phyloP scores from a whole-genome alignment of 2,797 vertebrate genomes.

The Parauchenoglanis punctatus region DNA sequence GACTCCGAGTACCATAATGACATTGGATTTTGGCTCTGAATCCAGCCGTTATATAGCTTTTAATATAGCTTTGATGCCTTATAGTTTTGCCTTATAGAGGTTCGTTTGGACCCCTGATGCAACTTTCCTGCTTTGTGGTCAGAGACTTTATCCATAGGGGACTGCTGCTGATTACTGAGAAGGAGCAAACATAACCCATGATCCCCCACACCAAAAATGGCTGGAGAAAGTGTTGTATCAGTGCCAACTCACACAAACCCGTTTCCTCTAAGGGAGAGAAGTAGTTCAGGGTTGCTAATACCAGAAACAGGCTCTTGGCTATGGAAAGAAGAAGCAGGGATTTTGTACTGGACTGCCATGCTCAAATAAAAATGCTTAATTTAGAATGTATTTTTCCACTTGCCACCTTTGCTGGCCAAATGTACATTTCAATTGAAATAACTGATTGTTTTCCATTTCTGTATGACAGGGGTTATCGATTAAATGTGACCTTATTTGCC shows the following conservation, averaged over 20 bases:
- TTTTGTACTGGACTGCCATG: slow-evolving; percentile 12
- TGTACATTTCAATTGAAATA: neutral
- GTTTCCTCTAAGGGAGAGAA: slow-evolving; percentile 73
- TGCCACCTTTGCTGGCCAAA: neutral
- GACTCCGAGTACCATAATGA: neutral
- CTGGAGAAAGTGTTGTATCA: slow-evolving; percentile 73
- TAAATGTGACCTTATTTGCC: slow-evolving; percentile 8
- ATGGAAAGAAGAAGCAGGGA: slow-evolving; percentile 44
- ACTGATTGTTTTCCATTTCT: neutral
- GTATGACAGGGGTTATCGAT: neutral
- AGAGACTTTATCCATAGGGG: slow-evolving; percentile 40
- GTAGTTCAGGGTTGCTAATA: slow-evolving; percentile 70
- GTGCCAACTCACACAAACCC: slow-evolving; percentile 77
- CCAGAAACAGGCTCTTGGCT: slow-evolving; percentile 66
- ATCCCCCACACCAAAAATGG: slow-evolving; percentile 53
- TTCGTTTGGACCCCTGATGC: neutral
- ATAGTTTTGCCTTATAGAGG: neutral
- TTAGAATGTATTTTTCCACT: neutral
- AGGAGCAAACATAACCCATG: slow-evolving; percentile 49
- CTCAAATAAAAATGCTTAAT: slow-evolving; percentile 49
- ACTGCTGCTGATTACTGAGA: slow-evolving; percentile 48
- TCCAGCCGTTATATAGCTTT: neutral
- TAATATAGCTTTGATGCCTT: neutral
- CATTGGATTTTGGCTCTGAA: neutral
- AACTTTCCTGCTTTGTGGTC: slow-evolving; percentile 22